A percentile compares a stretch with the other conserved stretches of the same genome.
Conservation (phyloP, 2,797 vertebrate genomes). For the Gymnoscopelus braueri region DNA sequence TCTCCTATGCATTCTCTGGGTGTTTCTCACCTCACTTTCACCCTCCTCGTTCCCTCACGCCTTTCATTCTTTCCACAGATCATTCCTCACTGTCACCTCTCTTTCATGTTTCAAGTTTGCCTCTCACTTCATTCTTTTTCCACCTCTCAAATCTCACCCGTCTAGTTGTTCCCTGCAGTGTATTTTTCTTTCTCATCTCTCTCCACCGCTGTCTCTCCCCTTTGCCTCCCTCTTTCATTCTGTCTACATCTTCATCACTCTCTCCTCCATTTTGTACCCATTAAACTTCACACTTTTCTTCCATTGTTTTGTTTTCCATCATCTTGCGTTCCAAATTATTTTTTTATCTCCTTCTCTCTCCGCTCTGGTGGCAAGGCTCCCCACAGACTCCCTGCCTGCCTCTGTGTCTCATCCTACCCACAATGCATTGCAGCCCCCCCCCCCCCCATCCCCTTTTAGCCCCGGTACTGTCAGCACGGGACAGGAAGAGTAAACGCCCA, state of each 20-base stretch:
- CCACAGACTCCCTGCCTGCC: constrained; percentile 32
- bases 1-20: no score
- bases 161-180: not conserved
- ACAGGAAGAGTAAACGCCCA: constrained; percentile 64
- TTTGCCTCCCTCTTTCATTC: not conserved
- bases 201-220: not conserved
- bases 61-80: no score
- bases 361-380: constrained; percentile 33
- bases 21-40: no score
- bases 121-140: no score
- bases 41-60: no score
- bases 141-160: constrained; percentile 8
- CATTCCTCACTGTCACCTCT: no score
- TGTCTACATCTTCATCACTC: no score
- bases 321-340: no score
- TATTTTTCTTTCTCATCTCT: constrained; percentile 4
- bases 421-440: constrained; percentile 40
- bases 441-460: constrained; percentile 30
- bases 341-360: constrained; percentile 41
- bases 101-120: no score
- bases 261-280: no score
- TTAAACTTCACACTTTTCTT: no score
- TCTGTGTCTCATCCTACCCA: constrained; percentile 41
- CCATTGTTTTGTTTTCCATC: no score
- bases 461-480: constrained; percentile 60